Evolutionary conservation across 1,140 invertebrate species (phyloP).

Genomic region (Notospermus geniculatus): DNA sequence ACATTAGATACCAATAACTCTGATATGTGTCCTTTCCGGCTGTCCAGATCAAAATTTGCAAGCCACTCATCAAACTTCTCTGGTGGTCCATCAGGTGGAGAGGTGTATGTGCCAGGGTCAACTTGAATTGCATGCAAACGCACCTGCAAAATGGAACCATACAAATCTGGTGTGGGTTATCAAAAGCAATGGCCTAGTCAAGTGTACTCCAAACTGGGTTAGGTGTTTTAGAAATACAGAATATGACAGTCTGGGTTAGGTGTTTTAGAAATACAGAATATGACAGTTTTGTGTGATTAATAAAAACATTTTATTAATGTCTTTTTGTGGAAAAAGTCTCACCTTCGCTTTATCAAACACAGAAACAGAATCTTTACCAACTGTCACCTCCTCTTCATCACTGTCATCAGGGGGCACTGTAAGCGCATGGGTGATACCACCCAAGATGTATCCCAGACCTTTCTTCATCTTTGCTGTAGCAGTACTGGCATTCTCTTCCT

Average conservation of each 20-base stretch:
- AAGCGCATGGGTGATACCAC: conserved; percentile 64
- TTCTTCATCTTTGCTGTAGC: conserved; percentile 69
- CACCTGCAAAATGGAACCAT: conserved; percentile 36
- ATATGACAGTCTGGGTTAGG: too few species aligned
- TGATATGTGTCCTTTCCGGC: conserved; percentile 55
- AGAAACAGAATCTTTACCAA: conserved; percentile 14
- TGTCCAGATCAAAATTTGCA: conserved; percentile 52
- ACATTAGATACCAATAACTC: conserved; percentile 55
- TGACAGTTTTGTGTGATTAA: too few species aligned
- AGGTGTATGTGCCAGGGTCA: conserved; percentile 56
- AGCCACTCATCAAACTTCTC: conserved; percentile 56
- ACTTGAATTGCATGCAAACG: conserved; percentile 54
- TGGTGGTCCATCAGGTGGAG: conserved; percentile 50
- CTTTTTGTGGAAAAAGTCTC: too few species aligned
- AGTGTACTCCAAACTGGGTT: too few species aligned
- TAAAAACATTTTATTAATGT: neutral
- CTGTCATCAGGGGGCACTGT: conserved; percentile 70
- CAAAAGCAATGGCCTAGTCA: too few species aligned
- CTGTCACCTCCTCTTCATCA: conserved; percentile 62
- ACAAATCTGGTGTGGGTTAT: too few species aligned
- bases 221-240: too few species aligned
- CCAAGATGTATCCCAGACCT: conserved; percentile 66
- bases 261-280: too few species aligned
- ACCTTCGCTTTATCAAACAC: conserved; percentile 48
- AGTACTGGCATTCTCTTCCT: conserved; percentile 69